Base-by-base conservation (phyloP, 2,888 invertebrate species). In the Pyrrhia umbra region DNA sequence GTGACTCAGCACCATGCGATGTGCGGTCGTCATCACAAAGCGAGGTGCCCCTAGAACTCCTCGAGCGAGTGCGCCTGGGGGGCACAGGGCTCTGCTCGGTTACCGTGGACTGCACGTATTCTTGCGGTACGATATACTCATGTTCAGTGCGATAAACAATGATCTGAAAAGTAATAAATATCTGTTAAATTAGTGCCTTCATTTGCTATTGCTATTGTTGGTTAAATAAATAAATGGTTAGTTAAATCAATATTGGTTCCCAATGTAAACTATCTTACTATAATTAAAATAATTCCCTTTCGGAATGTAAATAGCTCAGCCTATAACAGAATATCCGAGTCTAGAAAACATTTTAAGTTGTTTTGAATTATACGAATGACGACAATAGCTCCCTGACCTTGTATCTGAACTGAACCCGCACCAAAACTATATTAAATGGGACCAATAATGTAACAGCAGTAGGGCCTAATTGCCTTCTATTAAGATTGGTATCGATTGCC, bases 21-120 rank as follows among this genome's bases (percentile, higher is more conserved):
- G 97, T 97, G 30, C 96, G 95, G 78, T 97, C 97, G 64, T 97
- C 97, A 75, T 97, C 97, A 58, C 95, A 95, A 27, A 95, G 85
- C 8, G 96, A 95, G 27, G 95, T 95, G 9, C 95, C 93, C 50
- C 95, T 87, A 1, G 96, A 96, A 73, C 95, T 94, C 61, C 93
- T 87, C 0, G 95, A 94, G 56, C 96, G 95, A 6, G 96, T 96
- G 37, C 96, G 95, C 4, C 95, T 90, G 4, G 96, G 96, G 2
- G 95, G 92, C 23, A 94, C 86, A 20, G 95, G 95, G 56, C 95
- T 96, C 2, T 96, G 96, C 46, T 96, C 95, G n/a, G 95, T 90
- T 6, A 95, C 95, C 10, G 90, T 91, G 34, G 93, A 94, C 20
- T 95, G 74, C 43, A 49, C 57, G 20, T 62, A 82, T 6, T 80